Base-by-base conservation (phyloP, 2,888 invertebrate species). In the Pseudanteris insignis region DNA sequence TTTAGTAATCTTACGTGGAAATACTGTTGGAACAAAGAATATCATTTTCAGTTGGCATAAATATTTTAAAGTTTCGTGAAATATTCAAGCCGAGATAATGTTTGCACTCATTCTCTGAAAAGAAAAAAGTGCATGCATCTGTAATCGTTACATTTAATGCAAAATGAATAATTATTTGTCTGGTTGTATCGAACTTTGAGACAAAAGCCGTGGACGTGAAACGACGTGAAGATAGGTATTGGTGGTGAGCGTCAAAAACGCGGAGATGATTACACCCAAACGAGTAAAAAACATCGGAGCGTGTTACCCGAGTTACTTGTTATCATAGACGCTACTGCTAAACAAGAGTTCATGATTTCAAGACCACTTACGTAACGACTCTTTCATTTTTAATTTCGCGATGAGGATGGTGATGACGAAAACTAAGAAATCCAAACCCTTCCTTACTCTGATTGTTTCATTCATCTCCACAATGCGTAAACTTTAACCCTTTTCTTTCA, bases 121-220 rank as follows among this genome's bases (percentile, higher is more conserved):
- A 25, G 28, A 9, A 36, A 47, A 48, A 29, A 24, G 40, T 9
- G 18, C 28, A 28, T 34, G 21, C 33, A 37, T 40, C 32, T 28
- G 34, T 50, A 50, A 40, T 50, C 50, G 33, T 50, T 50, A 34
- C 40, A 32, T 41, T 50, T 50, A 50, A 38, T 40, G 38, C 38
- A n/a, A 32, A 48, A 38, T 33, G 48, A 48, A 47, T 57, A 57
- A 57, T 57, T 48, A 48, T 48, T 48, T 43, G 30, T 57, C 43
- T 36, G 43, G 25, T 32, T 7, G 15, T 26, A 43, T 48, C 34
- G 34, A 32, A 30, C 13, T 2, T 2, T 25, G 32, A 57, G 43
- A 57, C 57, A 57, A 57, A 41, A 24, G 34, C n/a, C 6, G 33
- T n/a, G 13, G 41, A 40, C 12, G 24, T 26, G 24, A 50, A 40